Evolutionary conservation across 2,888 invertebrate genomes (phyloP), one percentile per base, ranked within the genome.

Genomic region (Mythimna albipuncta): DNA sequence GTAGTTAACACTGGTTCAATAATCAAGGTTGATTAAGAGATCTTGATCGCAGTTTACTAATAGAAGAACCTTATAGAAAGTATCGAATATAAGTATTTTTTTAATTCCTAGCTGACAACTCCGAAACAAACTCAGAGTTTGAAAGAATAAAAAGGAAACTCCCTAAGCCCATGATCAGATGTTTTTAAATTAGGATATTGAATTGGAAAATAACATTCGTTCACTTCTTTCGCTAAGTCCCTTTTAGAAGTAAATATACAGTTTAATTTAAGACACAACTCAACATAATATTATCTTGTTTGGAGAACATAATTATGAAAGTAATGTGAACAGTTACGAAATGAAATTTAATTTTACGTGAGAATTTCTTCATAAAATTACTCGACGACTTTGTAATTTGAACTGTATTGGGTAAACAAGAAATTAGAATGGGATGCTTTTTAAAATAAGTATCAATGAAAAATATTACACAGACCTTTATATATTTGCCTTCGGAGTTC

Each of bases 271-370:
- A 75, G 6, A 75, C 16, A 55, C 47, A 50, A 50, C 62, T 35
- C 52, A 16, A 68, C 26, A 78, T 75, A 21, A 57, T 35, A 13
- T 72, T 72, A 58, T 38, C 57, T 79, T 73, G 64, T 62, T 65
- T 62, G 11, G 1, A 21, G 41, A 61, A 50, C 13, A 21, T 62
- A 67, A 52, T 59, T 47, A 64, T 57, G 52, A 68, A 65, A 69
- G 55, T 64, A 55, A 64, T 7, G 54, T 50, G 50, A 81, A 81
- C 44, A 67, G 32, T 52, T 81, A 32, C 32, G 16, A 64, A 58
- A 70, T 52, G 0, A 57, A 64, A 81, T 64, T 38, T 32, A 35
- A 77, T 47, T 64, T 59, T 32, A 52, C n/a, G 63, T 62, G 21
- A 78, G 19, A 77, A 54, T 57, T 76, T 62, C 26, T 44, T 52